phyloP scores from a whole-genome alignment of 2,113 vertebrate genomes.

The Cygnus atratus region DNA sequence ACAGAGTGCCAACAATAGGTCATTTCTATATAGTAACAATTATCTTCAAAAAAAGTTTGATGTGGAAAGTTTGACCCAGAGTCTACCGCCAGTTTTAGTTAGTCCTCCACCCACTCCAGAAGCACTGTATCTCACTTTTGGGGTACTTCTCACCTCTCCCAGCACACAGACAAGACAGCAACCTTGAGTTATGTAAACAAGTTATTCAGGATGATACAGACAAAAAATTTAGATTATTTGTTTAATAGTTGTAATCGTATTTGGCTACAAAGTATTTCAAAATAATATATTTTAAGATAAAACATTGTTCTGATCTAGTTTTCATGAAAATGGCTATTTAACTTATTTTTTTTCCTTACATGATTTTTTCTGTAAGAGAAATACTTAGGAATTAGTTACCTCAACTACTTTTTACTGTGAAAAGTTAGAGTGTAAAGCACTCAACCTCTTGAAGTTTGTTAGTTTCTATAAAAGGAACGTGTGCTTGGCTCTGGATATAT shows the following conservation, averaged over 20 bases:
- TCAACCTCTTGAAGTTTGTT: neutral
- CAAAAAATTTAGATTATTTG: neutral
- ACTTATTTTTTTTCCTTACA: neutral
- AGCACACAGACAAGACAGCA: neutral
- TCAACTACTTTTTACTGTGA: neutral
- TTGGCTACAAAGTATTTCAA: neutral
- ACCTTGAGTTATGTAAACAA: neutral
- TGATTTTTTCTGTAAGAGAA: neutral
- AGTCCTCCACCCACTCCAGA: neutral
- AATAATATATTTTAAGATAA: neutral
- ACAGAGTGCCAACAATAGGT: neutral
- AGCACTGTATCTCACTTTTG: neutral
- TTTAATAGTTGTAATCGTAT: neutral
- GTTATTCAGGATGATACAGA: neutral
- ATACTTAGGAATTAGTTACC: neutral
- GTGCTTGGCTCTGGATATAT: neutral
- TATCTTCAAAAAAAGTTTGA: neutral
- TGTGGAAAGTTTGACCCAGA: neutral
- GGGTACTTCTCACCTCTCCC: neutral
- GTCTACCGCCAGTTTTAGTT: neutral
- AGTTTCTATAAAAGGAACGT: neutral
- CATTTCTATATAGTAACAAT: neutral
- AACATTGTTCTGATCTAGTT: neutral
- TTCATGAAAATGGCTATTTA: neutral
- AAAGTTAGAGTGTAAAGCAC: neutral